Evolutionary conservation across 1,140 invertebrate species (phyloP).

Genomic region (Aricia agestis): DNA sequence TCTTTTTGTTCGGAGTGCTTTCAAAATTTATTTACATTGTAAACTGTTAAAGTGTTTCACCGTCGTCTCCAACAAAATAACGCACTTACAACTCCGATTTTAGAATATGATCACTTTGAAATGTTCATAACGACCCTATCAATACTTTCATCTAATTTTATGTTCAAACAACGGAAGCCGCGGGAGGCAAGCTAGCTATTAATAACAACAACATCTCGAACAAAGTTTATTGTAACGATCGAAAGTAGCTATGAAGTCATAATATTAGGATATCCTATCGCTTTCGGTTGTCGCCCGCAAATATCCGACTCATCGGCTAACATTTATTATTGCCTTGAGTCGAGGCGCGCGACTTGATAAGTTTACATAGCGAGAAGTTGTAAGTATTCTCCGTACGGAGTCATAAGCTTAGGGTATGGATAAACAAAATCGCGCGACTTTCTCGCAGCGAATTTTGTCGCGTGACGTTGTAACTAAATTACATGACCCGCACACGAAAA

Average conservation of each 20-base stretch:
- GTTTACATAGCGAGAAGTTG: constrained; percentile 58
- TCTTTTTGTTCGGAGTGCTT: not conserved
- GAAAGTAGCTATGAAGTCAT: constrained; percentile 1
- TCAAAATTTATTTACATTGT: not conserved
- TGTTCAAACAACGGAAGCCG: not conserved
- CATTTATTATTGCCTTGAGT: constrained; percentile 55
- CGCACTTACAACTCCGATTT: no score
- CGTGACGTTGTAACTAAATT: not conserved
- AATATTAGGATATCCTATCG: constrained; percentile 10
- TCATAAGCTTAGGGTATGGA: constrained; percentile 9
- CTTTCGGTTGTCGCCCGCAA: constrained; percentile 19
- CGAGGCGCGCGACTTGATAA: constrained; percentile 52
- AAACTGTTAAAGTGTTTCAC: not conserved
- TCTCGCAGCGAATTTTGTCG: constrained; percentile 17
- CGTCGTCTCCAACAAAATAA: no score
- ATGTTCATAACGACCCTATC: no score
- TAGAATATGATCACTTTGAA: no score
- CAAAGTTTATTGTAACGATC: not conserved
- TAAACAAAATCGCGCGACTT: constrained; percentile 12
- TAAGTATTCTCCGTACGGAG: constrained; percentile 51
- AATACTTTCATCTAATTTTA: not conserved
- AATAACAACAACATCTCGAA: not conserved
- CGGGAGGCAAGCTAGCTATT: not conserved
- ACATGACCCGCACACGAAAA: not conserved
- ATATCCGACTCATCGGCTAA: constrained; percentile 39